phyloP scores from a whole-genome alignment of 2,888 invertebrate genomes.

The Philereme vetulata region DNA sequence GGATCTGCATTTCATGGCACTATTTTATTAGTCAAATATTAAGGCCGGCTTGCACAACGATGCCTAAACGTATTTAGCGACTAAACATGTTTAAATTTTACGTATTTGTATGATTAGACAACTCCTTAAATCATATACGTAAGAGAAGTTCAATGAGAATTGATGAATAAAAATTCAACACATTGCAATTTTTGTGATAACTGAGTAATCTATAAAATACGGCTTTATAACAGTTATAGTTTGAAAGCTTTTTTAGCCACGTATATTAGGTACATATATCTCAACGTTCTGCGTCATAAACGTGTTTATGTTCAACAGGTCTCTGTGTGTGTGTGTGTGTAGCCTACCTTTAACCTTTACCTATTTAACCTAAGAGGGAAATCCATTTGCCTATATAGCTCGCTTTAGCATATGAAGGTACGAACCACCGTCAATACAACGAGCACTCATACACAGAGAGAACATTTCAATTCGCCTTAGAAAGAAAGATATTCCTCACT shows the following conservation, averaged over 20 bases:
- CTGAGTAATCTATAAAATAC: no score
- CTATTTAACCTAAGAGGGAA: not conserved
- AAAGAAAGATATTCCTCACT: not conserved
- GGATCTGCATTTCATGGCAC: no score
- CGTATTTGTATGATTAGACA: no score
- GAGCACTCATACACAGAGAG: not conserved
- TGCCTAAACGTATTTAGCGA: no score
- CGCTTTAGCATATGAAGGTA: not conserved
- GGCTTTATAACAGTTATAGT: not conserved
- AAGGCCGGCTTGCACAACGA: no score
- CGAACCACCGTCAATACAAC: not conserved
- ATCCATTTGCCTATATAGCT: not conserved
- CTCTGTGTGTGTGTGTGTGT: conserved; percentile 14
- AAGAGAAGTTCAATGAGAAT: no score
- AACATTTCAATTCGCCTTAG: not conserved
- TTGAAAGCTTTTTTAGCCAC: not conserved
- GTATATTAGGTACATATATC: conserved; percentile 1
- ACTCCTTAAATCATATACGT: no score
- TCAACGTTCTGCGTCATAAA: conserved; percentile 9
- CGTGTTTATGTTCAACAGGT: conserved; percentile 11
- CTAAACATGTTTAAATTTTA: no score
- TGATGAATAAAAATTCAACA: no score
- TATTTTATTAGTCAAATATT: no score
- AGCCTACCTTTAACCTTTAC: conserved; percentile 12
- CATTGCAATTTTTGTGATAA: no score